A percentile compares a stretch with the other conserved stretches of the same genome.
These are phyloP conservation scores for Ernsta delagoae DNA, from an alignment of 2,888 invertebrate genomes.

Conservation along the genomic window DNA sequence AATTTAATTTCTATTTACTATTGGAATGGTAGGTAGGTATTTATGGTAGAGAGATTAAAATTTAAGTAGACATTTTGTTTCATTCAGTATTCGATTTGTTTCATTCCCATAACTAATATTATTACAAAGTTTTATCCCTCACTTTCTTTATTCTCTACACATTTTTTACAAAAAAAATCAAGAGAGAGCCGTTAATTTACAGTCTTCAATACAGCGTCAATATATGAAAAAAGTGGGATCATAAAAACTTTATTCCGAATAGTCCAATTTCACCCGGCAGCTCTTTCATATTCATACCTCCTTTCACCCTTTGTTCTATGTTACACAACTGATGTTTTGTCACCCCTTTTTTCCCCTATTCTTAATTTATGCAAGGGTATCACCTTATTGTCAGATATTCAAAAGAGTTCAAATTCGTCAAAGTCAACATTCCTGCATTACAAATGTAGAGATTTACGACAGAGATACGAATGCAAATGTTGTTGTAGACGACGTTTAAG, in stretches of 20 bases:
- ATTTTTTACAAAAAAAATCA: background rate
- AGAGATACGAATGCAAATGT: constrained; percentile 29
- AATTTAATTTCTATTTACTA: too few relatives aligned
- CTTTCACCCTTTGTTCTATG: constrained; percentile 72
- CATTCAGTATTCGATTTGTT: too few relatives aligned
- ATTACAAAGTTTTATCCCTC: too few relatives aligned
- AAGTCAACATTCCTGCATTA: constrained; percentile 39
- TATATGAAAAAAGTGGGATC: constrained; percentile 46
- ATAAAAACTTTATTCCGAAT: constrained; percentile 49
- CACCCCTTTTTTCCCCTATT: constrained; percentile 61
- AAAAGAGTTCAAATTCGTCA: constrained; percentile 34
- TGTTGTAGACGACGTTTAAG: constrained; percentile 17
- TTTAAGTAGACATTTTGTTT: too few relatives aligned
- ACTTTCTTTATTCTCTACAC: background rate
- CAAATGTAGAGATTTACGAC: constrained; percentile 33
- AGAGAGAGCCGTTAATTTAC: background rate
- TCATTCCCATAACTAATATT: too few relatives aligned
- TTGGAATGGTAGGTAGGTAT: too few relatives aligned
- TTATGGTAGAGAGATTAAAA: too few relatives aligned
- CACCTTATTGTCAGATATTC: constrained; percentile 46
- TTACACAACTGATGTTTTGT: constrained; percentile 68
- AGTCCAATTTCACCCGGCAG: constrained; percentile 73
- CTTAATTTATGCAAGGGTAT: constrained; percentile 61
- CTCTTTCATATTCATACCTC: constrained; percentile 80
- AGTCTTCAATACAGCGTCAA: constrained; percentile 12